Base-by-base conservation (phyloP, 2,113 vertebrate genomes). In the Sigmodon hispidus region DNA sequence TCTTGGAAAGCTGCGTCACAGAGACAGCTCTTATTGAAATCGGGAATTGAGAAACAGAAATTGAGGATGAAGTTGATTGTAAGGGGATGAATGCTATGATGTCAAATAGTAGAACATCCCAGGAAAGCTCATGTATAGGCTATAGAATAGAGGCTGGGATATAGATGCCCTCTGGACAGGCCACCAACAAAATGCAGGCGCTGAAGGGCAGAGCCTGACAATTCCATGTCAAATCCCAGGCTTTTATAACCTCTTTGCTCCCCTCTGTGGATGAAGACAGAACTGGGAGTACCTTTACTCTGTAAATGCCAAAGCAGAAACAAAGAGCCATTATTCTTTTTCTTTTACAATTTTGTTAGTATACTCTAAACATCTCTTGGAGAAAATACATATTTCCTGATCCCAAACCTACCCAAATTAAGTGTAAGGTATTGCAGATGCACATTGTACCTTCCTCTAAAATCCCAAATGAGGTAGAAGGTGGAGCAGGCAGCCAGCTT, bases 251-350 rank as follows among this genome's bases (percentile, higher is more conserved):
- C 50, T 87, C 96, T 85, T 96, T 87, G 70, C 92, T 96, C 95
- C 96, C 96, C 96, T 98, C 91, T 94, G 96, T 88, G 98, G 96
- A 80, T 52, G 29, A 63, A 89, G 21, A 34, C 34, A 92, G 96
- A 94, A 85, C 22, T 91, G 97, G 98, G 94, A 86, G 22, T 63
- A 5, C 63, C 45, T 97, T 97, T 97, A 59, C 97, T 97, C 81
- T 26, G 59, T 59, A 75, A 67, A 50, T 31, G 75, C 55, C 50
- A 36, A 52, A 16, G 86, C 52, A 12, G 67, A 0, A 65, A 8
- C 55, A 86, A 63, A 84, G 61, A 48, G 0, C 10, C 40, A 45
- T 9, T 75, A n/a, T 92, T 72, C 3, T 94, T 75, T 89, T 52
- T n/a, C 65, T 52, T n/a, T 52, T 70, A 79, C 36, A 73, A 22